Evolutionary conservation across 1,140 invertebrate genomes (phyloP).

Genomic region (Lysiphlebus fabarum): DNA sequence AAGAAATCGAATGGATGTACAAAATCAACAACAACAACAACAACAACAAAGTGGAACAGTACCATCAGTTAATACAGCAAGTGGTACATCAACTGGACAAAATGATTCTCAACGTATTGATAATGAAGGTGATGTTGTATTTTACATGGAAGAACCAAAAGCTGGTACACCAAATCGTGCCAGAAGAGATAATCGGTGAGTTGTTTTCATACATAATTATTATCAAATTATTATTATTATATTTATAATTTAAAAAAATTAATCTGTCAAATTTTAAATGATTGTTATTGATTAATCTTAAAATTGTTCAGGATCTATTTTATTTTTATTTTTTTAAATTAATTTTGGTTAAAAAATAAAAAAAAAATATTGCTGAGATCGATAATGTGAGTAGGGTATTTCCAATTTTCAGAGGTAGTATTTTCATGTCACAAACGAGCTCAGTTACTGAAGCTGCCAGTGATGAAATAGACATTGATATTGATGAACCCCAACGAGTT

Average conservation of each 20-base stretch:
- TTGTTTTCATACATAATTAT: neutral
- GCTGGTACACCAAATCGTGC: constrained; percentile 64
- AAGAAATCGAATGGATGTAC: constrained; percentile 64
- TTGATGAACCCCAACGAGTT: constrained; percentile 64
- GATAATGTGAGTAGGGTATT: constrained; percentile 42
- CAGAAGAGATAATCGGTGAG: constrained; percentile 58
- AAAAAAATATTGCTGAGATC: constrained; percentile 30
- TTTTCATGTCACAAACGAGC: constrained; percentile 66
- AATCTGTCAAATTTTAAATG: no score
- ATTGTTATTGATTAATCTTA: no score
- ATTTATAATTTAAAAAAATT: no score
- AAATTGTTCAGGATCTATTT: no score
- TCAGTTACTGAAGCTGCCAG: constrained; percentile 69
- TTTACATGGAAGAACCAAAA: constrained; percentile 69
- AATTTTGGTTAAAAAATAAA: constrained; percentile 2
- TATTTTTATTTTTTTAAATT: no score
- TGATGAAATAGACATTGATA: constrained; percentile 70
- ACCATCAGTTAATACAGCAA: constrained; percentile 34
- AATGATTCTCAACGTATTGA: constrained; percentile 52
- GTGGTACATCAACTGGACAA: constrained; percentile 29
- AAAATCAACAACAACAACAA: constrained; percentile 30
- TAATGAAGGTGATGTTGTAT: constrained; percentile 67
- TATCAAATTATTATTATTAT: neutral
- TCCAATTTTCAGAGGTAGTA: constrained; percentile 51
- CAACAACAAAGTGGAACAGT: constrained; percentile 29